phyloP scores from a whole-genome alignment of 1,140 invertebrate genomes.

The Camponotus vicinus region DNA sequence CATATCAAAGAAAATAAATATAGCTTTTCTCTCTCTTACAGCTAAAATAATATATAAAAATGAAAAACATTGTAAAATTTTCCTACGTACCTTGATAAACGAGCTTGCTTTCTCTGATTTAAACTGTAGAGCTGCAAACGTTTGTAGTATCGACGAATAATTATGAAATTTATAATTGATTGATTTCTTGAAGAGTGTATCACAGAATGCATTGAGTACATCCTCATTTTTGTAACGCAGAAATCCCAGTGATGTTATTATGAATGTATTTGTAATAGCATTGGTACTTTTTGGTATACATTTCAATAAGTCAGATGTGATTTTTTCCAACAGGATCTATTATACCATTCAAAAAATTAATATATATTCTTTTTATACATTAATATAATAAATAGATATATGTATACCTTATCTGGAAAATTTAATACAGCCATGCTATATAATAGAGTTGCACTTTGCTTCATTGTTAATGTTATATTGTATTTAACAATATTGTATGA shows the following conservation, averaged over 20 bases:
- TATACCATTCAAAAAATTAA: not conserved
- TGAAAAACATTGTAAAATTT: not conserved
- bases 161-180: slow-evolving; percentile 17
- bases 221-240: slow-evolving; percentile 29
- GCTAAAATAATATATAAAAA: not conserved
- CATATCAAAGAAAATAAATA: not conserved
- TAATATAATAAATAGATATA: not conserved
- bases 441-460: slow-evolving; percentile 35
- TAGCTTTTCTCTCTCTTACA: not conserved
- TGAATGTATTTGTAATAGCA: slow-evolving; percentile 28
- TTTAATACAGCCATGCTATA: slow-evolving; percentile 42
- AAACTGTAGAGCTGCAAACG: slow-evolving; percentile 30
- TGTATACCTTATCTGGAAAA: slow-evolving; percentile 43
- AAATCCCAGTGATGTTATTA: slow-evolving; percentile 50
- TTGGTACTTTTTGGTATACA: slow-evolving; percentile 1
- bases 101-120: not conserved
- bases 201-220: slow-evolving; percentile 22
- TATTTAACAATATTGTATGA: slow-evolving; percentile 50
- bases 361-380: not conserved
- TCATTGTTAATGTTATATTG: slow-evolving; percentile 16
- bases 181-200: slow-evolving; percentile 13
- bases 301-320: slow-evolving; percentile 7
- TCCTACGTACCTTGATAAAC: slow-evolving; percentile 20
- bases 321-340: slow-evolving; percentile 37
- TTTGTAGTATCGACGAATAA: slow-evolving; percentile 45